A percentile compares a stretch with the other conserved stretches of the same genome.
Conservation (phyloP, 1,140 invertebrate genomes). For the Babylonia areolata region DNA sequence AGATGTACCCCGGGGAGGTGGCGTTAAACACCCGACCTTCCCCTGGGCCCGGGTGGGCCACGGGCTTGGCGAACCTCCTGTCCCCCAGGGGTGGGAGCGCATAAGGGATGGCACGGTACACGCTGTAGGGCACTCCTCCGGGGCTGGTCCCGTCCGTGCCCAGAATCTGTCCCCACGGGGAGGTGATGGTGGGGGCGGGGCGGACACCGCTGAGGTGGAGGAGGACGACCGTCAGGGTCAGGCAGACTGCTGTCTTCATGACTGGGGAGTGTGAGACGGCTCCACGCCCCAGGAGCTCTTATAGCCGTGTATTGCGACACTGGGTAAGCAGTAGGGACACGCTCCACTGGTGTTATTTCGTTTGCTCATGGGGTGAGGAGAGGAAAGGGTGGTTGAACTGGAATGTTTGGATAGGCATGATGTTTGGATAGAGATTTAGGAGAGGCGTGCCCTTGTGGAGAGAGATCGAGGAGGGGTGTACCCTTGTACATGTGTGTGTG, state of each 20-base stretch:
- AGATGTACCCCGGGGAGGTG: not conserved
- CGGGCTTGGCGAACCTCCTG: conserved; percentile 28
- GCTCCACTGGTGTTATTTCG: too few relatives aligned
- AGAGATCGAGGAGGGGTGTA: too few relatives aligned
- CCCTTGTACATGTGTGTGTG: too few relatives aligned
- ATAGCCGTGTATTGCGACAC: too few relatives aligned
- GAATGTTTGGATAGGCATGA: too few relatives aligned
- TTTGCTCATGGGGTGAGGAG: too few relatives aligned
- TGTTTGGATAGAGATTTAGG: too few relatives aligned
- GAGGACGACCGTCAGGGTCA: not conserved
- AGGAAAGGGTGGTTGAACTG: too few relatives aligned
- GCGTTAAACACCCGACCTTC: conserved; percentile 16
- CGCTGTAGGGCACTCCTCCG: not conserved
- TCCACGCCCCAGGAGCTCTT: too few relatives aligned
- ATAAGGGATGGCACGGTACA: conserved; percentile 34
- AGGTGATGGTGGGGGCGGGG: conserved; percentile 14
- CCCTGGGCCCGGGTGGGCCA: conserved; percentile 20
- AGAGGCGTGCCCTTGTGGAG: too few relatives aligned
- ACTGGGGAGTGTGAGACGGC: too few relatives aligned
- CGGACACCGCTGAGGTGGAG: not conserved
- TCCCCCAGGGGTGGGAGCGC: conserved; percentile 33
- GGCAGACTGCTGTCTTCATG: not conserved
- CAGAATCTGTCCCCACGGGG: conserved; percentile 24
- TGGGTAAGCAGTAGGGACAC: too few relatives aligned
- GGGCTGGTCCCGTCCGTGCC: conserved; percentile 15